Evolutionary conservation across 2,888 invertebrate species (phyloP).

Genomic region (Hirtodrosophila cameraria): DNA sequence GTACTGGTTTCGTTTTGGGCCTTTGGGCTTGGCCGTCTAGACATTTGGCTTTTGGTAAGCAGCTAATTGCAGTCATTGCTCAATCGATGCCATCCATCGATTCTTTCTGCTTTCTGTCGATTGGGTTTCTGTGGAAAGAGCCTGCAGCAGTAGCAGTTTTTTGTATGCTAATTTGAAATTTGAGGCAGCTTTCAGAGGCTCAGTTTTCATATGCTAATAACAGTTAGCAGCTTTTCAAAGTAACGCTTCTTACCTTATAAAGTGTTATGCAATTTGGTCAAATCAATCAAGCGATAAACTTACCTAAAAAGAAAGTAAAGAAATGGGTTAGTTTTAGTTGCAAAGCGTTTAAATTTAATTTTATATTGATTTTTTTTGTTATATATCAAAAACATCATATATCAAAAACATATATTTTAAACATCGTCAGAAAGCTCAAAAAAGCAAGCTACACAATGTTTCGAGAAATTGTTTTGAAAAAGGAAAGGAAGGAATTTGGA

Average conservation of each 20-base stretch:
- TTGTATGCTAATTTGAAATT: constrained; percentile 66
- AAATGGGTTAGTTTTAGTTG: not conserved
- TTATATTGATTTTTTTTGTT: too few species aligned
- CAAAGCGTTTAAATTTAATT: too few species aligned
- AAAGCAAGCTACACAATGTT: too few species aligned
- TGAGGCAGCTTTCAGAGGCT: constrained; percentile 19
- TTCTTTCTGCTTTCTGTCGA: constrained; percentile 10
- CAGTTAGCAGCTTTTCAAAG: constrained; percentile 26
- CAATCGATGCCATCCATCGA: constrained; percentile 64
- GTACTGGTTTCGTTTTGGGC: constrained; percentile 14
- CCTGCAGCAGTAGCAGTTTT: constrained; percentile 45
- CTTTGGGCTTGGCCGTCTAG: constrained; percentile 67
- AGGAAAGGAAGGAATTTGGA: too few species aligned
- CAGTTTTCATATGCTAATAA: constrained; percentile 40
- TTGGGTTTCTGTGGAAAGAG: constrained; percentile 65
- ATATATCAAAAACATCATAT: too few species aligned
- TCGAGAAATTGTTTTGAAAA: too few species aligned
- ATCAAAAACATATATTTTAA: too few species aligned
- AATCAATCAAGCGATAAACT: constrained; percentile 2
- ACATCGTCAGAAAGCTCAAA: too few species aligned
- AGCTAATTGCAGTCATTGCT: constrained; percentile 75
- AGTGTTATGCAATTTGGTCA: not conserved
- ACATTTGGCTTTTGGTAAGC: constrained; percentile 53
- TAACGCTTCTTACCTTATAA: constrained; percentile 17
- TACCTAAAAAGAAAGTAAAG: constrained; percentile 31